Base-by-base conservation (phyloP, 2,888 invertebrate species). In the Erynnis tages region DNA sequence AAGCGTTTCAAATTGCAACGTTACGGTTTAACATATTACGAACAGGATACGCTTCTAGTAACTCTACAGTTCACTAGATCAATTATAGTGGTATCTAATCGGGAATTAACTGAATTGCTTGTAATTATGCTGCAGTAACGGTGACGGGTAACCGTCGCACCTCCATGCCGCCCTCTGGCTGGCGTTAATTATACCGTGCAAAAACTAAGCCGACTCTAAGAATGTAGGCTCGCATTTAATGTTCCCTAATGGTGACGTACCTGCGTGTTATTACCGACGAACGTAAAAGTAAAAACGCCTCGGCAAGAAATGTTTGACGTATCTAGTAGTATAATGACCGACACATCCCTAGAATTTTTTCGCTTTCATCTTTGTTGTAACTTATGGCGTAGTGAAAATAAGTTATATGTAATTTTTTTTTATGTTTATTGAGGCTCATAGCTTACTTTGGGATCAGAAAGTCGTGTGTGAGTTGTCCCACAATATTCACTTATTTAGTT, bases 41-140 rank as follows among this genome's bases (percentile, higher is more conserved):
- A 27, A 34, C 16, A 34, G 43, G 50, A 50, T 50, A 50, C 14
- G 19, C 41, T 25, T 4, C 21, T n/a, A 43, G 35, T 27, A 50
- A 43, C 43, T 41, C 32, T 35, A 35, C 35, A 50, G 25, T 50
- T 43, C 27, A 50, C 43, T 35, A 50, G 43, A 50, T 50, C 49
- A 50, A 50, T 50, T 50, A 50, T 41, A 43, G 35, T 49, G 49
- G 41, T 34, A 50, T 50, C 43, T 50, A 50, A 50, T 43, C 35
- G 35, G 13, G 50, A 41, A 50, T 50, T 50, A 50, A 43, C 50
- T 52, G 44, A 44, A 44, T 52, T 44, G 52, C 44, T 44, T 23
- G 29, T 52, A 52, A 52, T 52, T 52, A 44, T 38, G 44, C 52
- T 43, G 35, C 35, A 35, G 32, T 40, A 49, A 44, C 43, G 35